phyloP scores from a whole-genome alignment of 2,797 vertebrate genomes.

The Scleropages formosus region DNA sequence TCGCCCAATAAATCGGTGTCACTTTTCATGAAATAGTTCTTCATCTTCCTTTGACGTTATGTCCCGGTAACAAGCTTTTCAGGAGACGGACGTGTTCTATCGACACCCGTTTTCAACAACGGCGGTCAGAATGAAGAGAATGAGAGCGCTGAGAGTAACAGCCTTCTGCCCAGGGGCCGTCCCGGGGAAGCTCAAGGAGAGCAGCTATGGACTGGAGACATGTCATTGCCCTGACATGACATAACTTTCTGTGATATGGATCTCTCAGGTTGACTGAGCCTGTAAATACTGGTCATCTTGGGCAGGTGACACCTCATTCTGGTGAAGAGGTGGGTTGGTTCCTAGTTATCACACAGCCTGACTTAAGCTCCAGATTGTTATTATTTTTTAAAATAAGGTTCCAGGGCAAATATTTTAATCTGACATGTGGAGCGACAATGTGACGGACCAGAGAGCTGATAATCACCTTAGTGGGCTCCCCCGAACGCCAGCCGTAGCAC shows the following conservation, averaged over 20 bases:
- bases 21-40: too few species aligned
- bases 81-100: too few species aligned
- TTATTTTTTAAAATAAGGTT: slow-evolving; percentile 58
- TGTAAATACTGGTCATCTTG: slow-evolving; percentile 41
- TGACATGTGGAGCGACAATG: slow-evolving; percentile 67
- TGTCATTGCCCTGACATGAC: neutral
- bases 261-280: slow-evolving; percentile 24
- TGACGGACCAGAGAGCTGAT: slow-evolving; percentile 66
- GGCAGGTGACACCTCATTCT: slow-evolving; percentile 49
- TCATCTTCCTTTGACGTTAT: too few species aligned
- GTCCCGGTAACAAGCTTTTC: too few species aligned
- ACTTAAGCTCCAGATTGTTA: slow-evolving; percentile 57
- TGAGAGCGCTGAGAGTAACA: too few species aligned
- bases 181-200: too few species aligned
- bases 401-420: slow-evolving; percentile 73
- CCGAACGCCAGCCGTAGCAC: slow-evolving; percentile 67
- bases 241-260: slow-evolving; percentile 37
- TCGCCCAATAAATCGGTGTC: too few species aligned
- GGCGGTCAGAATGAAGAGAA: too few species aligned
- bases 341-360: slow-evolving; percentile 31
- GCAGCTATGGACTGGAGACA: slow-evolving; percentile 56
- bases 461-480: slow-evolving; percentile 69
- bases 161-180: too few species aligned
- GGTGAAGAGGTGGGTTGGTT: slow-evolving; percentile 40
- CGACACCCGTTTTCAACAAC: too few species aligned